Base-by-base conservation (phyloP, 2,113 vertebrate genomes). In the Nymphicus hollandicus region DNA sequence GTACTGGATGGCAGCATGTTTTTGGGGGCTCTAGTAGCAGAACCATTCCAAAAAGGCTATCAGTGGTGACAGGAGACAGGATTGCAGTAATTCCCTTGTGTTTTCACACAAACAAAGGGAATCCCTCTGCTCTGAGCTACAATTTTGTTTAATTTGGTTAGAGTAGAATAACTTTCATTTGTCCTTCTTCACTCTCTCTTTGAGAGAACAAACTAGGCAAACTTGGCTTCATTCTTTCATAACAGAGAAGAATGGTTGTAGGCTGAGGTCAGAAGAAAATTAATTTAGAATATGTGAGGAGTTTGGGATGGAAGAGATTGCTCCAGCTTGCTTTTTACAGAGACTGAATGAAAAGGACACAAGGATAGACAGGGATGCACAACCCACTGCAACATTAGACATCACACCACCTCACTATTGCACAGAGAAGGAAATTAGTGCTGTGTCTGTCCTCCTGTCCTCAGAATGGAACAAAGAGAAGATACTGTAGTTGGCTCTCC, bases 81-180 rank as follows among this genome's bases (percentile, higher is more conserved):
- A 70, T 16, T 92, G 79, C 64, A 68, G 39, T 37, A 78, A 81
- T 64, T 89, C 73, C 73, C 61, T 33, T 55, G 39, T 61, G 66
- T 29, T 82, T 84, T 44, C 65, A 87, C 64, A 76, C 31, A 81
- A 94, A 81, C 64, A 73, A 65, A 79, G 66, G 81, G 66, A 89
- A 65, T 61, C 56, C 52, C 61, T 87, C 61, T 64, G 44, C 86
- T 95, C 46, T 84, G 80, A 96, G 60, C 80, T 81, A 49, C 50
- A 31, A 14, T 91, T 95, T 47, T 55, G 33, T 91, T 73, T 84
- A 23, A 53, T 93, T 88, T 91, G 56, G 61, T 89, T 56, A 29
- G 71, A 86, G 61, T n/a, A 79, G 84, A 89, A 86, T 65, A 72
- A 81, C 56, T 27, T 86, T 27, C 1, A 7, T 64, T 77, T 89